Percentiles rank a stretch among this genome's conserved stretches.
Evolutionary conservation across 1,140 invertebrate species (phyloP).

Genomic region (Argopecten irradians): DNA sequence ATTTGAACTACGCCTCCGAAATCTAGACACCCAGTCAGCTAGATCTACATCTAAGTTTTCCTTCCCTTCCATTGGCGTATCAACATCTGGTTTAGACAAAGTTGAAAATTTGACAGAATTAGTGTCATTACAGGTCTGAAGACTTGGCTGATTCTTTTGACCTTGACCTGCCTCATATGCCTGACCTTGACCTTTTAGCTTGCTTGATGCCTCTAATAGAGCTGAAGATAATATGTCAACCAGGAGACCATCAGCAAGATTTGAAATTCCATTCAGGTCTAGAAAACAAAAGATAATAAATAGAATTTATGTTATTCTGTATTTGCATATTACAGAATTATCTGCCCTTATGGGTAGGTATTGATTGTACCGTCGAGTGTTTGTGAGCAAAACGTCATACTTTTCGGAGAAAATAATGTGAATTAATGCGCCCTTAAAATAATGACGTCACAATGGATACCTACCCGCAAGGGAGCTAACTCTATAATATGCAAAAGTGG

Average conservation of each 20-base stretch:
- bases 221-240: slow-evolving; percentile 48
- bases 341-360: no score
- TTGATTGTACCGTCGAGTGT: no score
- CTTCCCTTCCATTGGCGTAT: slow-evolving; percentile 30
- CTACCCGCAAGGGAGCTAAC: no score
- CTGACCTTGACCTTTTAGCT: slow-evolving; percentile 8
- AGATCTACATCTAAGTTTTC: slow-evolving; percentile 69
- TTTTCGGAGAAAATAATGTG: no score
- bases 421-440: no score
- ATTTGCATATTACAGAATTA: background rate
- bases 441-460: no score
- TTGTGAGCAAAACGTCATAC: no score
- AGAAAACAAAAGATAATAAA: slow-evolving; percentile 25
- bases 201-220: slow-evolving; percentile 37
- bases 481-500: no score
- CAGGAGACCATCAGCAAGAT: slow-evolving; percentile 45
- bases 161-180: slow-evolving; percentile 24
- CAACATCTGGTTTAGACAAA: background rate
- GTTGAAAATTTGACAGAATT: slow-evolving; percentile 26
- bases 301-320: background rate
- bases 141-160: slow-evolving; percentile 25
- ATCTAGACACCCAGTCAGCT: slow-evolving; percentile 64
- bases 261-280: slow-evolving; percentile 34
- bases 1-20: slow-evolving; percentile 70
- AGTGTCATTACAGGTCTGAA: slow-evolving; percentile 13